Evolutionary conservation across 2,888 invertebrate genomes (phyloP).

Genomic region (Rhingia rostrata): DNA sequence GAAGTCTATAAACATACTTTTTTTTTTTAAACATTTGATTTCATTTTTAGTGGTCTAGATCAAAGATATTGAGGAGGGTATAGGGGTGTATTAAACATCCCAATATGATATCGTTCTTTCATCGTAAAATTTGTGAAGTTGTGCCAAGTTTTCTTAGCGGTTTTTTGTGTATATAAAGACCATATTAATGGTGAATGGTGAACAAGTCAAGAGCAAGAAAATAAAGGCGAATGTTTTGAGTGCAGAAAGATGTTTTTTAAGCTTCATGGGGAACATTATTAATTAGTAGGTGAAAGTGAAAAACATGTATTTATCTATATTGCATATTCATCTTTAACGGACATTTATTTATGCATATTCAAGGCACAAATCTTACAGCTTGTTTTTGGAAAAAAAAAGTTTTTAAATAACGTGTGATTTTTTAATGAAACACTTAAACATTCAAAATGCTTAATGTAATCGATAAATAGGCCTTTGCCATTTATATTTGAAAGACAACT

Average conservation of each 20-base stretch:
- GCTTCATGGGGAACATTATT: slow-evolving; percentile 8
- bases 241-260: slow-evolving; percentile 26
- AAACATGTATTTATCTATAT: neutral
- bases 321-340: too few relatives aligned
- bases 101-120: slow-evolving; percentile 52
- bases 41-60: slow-evolving; percentile 5
- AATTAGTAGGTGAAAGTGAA: slow-evolving; percentile 10
- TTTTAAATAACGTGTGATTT: too few relatives aligned
- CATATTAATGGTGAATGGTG: slow-evolving; percentile 10
- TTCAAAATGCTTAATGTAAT: too few relatives aligned
- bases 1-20: slow-evolving; percentile 22
- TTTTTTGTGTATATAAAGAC: slow-evolving; percentile 42
- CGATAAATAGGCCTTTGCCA: too few relatives aligned
- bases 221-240: slow-evolving; percentile 3
- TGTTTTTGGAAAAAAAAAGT: too few relatives aligned
- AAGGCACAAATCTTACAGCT: too few relatives aligned
- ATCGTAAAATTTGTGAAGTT: slow-evolving; percentile 46
- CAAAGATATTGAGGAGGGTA: slow-evolving; percentile 7
- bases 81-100: neutral
- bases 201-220: neutral
- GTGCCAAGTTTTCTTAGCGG: slow-evolving; percentile 41
- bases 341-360: too few relatives aligned
- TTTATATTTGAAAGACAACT: too few relatives aligned
- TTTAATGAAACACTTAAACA: too few relatives aligned
- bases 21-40: slow-evolving; percentile 38